Evolutionary conservation across 92 coral and sea anemone genomes (phyloP), one percentile per base, ranked within the genome.

Genomic region (Epizoanthus stellaris): DNA sequence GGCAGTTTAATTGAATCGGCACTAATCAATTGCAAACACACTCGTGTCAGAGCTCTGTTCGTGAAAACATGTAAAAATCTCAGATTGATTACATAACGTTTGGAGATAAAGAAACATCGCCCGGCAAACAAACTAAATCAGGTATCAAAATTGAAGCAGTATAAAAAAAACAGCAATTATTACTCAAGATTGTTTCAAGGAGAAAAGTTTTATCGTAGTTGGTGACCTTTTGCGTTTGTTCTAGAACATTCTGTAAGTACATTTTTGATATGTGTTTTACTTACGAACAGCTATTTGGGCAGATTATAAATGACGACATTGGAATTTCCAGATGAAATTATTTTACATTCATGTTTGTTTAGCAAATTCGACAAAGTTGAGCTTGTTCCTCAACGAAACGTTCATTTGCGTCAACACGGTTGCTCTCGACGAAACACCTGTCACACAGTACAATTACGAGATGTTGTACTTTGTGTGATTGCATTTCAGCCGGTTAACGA

Each of bases 381-480:
- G 19, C 16, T 68, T 43, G 6, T 14, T 14, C 42, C 13, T 64
- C 13, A 38, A 16, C 5, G 39, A 38, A 68, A 34, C 11, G 49
- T 43, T 11, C 30, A 19, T 53, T 5, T 13, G 45, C 5, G 16
- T 23, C 11, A 16, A 20, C 34, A 16, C 19, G 65, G 7, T 75
- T 75, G 14, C 21, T 21, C 8, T 30, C 13, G 16, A 57, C 17
- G 40, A n/a, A 14, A 39, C 83, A 79, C 83, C 83, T 79, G 83
- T 20, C 69, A 3, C 34, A 20, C 14, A 23, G 3, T 12, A n/a
- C 13, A 39, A 17, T 23, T 12, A 20, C 6, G 54, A 20, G 40
- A 19, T 77, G 38, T 12, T 10, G 52, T 11, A 52, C 56, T 52
- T 39, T 72, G 58, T 45, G 25, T 43, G 13, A 45, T 9, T 61